Evolutionary conservation across 1,140 invertebrate genomes (phyloP), one percentile per base, ranked within the genome.

Genomic region (Drosophila aff.): DNA sequence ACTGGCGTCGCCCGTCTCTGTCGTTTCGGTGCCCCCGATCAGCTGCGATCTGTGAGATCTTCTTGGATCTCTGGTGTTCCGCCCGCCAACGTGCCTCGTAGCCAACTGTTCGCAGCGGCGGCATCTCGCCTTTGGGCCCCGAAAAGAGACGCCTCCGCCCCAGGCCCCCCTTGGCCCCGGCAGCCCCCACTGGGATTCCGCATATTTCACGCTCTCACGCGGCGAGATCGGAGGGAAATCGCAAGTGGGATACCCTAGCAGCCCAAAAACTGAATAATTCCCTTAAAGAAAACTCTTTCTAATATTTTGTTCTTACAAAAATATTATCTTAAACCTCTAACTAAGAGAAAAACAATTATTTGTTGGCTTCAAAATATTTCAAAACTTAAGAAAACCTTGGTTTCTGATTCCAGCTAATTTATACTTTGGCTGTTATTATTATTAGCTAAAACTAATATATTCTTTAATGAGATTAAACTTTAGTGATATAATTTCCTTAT

Each of bases 191-290:
- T 68, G 53, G 44, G 43, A 49, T 57, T 77, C 33, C 72, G 80
- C 64, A 82, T 82, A 76, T 82, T 82, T 82, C 71, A 82, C 80
- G 80, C 80, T 82, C 80, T 82, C 81, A 74, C 52, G 44, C 67
- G 68, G 46, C 31, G 55, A 76, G 9, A 47, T 31, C n/a, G 6
- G 13, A 6, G 10, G 1, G 7, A 47, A 4, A 64, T n/a, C 31
- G 18, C 5, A 21, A 0, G 3, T 0, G 8, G 6, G 13, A 67
- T 75, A 43, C 46, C 18, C 50, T 79, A 50, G 44, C 26, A 23
- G 3, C 18, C 46, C n/a, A 16, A 26, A n/a, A 18, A n/a, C 0
- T 16, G 15, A 15, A 5, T 8, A 46, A 49, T 76, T 44, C 46
- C 38, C 3, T n/a, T 4, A 8, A 16, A 28, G 2, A 50, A 10